phyloP scores from a whole-genome alignment of 2,113 vertebrate species.

The Polyodon spathula region DNA sequence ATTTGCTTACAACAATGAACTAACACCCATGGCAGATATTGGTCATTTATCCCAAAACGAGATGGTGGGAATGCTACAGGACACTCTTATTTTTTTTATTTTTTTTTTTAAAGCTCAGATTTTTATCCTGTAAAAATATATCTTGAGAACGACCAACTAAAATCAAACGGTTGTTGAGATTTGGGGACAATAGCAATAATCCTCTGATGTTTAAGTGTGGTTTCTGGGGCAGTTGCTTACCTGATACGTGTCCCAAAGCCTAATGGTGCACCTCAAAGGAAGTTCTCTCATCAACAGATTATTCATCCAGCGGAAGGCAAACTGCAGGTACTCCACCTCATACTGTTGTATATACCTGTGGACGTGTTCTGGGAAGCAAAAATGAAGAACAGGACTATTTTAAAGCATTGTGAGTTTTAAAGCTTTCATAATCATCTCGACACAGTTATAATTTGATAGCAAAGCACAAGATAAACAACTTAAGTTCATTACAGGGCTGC shows the following conservation, averaged over 20 bases:
- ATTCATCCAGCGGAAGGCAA: constrained; percentile 98
- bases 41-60: too few species aligned
- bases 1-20: not conserved
- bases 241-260: constrained; percentile 95
- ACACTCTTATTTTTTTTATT: too few species aligned
- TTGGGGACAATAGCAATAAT: too few species aligned
- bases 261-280: constrained; percentile 80
- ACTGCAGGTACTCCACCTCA: constrained; percentile 91
- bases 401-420: not conserved
- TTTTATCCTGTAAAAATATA: too few species aligned
- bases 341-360: constrained; percentile 87
- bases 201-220: not conserved
- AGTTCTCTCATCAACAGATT: constrained; percentile 93
- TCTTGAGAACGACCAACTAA: too few species aligned
- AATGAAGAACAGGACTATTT: not conserved
- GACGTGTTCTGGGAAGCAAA: constrained; percentile 65
- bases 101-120: too few species aligned
- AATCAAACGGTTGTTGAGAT: too few species aligned
- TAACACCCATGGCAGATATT: too few species aligned
- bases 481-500: constrained; percentile 38
- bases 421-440: constrained; percentile 14
- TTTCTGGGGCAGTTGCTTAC: constrained; percentile 43
- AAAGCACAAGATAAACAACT: constrained; percentile 46
- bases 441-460: constrained; percentile 49
- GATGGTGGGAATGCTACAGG: too few species aligned